These are phyloP conservation scores for Penaeus monodon DNA, from an alignment of 2,888 invertebrate genomes.

Conservation along the genomic window DNA sequence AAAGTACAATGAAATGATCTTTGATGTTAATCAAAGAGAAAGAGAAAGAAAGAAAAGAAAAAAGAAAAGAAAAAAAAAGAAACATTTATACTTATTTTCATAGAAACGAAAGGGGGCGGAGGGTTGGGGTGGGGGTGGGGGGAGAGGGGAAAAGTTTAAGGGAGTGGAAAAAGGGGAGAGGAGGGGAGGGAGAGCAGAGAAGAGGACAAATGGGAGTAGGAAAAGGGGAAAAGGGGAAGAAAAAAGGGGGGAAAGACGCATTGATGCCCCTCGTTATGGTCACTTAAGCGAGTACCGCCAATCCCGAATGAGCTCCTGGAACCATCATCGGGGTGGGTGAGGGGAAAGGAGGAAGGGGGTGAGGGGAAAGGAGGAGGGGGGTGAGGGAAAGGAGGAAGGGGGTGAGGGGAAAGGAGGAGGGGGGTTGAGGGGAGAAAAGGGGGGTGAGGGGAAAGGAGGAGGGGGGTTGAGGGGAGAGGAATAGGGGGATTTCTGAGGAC, in stretches of 20 bases:
- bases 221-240: background rate
- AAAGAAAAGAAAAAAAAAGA: too few species aligned
- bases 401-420: too few species aligned
- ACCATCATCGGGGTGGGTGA: background rate
- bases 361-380: background rate
- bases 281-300: conserved; percentile 3
- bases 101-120: conserved; percentile 1
- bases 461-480: too few species aligned
- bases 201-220: background rate
- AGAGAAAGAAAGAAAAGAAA: too few species aligned
- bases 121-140: background rate
- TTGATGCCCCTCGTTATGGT: conserved; percentile 21
- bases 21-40: background rate
- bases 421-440: too few species aligned
- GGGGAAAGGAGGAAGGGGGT: background rate
- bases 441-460: too few species aligned
- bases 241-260: background rate
- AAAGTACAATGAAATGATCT: background rate
- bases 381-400: too few species aligned
- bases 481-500: background rate
- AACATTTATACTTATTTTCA: background rate
- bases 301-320: background rate
- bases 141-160: background rate
- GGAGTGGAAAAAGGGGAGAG: conserved; percentile 13
- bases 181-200: background rate